A percentile compares a stretch with the other conserved stretches of the same genome.
These are phyloP conservation scores for Solea senegalensis DNA, from an alignment of 2,113 vertebrate genomes.

Conservation along the genomic window DNA sequence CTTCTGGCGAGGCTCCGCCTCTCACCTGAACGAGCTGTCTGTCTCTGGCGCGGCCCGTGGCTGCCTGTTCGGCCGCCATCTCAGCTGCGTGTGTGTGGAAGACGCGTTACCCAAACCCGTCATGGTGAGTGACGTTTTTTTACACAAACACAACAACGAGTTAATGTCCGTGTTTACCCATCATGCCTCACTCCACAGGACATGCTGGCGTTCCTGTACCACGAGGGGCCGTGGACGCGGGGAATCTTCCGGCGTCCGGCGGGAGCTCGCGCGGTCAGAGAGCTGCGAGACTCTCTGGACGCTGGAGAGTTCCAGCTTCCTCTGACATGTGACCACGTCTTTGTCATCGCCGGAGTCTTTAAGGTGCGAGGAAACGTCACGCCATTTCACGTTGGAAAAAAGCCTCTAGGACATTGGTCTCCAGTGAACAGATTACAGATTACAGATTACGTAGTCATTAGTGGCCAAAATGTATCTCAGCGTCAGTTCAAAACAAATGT, in stretches of 20 bases:
- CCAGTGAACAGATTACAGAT: no score
- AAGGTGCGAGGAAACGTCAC: conserved; percentile 80
- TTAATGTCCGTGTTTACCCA: background rate
- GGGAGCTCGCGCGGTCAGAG: conserved; percentile 90
- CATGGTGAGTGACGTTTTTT: conserved; percentile 82
- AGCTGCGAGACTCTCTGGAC: conserved; percentile 91
- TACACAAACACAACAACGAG: no score
- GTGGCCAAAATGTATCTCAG: no score
- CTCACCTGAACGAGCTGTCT: conserved; percentile 84
- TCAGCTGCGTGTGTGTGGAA: conserved; percentile 86
- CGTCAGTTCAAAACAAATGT: no score
- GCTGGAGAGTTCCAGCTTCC: conserved; percentile 84
- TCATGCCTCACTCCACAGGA: conserved; percentile 78
- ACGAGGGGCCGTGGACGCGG: conserved; percentile 89
- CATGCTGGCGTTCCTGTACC: conserved; percentile 91
- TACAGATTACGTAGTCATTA: no score
- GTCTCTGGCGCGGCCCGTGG: conserved; percentile 77
- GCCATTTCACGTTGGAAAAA: no score
- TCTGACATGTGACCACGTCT: conserved; percentile 87
- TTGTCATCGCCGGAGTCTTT: conserved; percentile 92
- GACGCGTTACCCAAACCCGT: conserved; percentile 90
- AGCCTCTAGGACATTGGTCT: no score
- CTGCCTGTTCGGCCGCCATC: conserved; percentile 87
- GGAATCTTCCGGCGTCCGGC: conserved; percentile 95
- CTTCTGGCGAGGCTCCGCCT: conserved; percentile 90